These are phyloP conservation scores for Tetramorium alpestre DNA, from an alignment of 1,140 invertebrate species.

Conservation along the genomic window DNA sequence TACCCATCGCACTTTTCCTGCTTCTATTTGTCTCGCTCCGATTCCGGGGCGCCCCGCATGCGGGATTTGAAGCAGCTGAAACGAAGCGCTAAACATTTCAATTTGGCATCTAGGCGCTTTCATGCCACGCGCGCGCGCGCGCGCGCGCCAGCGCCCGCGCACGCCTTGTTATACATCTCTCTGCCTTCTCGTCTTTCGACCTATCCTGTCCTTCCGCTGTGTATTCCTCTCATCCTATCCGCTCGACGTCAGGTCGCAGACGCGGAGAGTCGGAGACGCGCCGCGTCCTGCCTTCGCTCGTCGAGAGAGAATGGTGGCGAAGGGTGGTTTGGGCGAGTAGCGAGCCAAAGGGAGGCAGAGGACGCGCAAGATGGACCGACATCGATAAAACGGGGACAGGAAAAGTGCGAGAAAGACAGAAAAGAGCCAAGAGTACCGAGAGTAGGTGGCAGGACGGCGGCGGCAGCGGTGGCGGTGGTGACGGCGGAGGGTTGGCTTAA, in stretches of 20 bases:
- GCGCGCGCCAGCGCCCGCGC: not conserved
- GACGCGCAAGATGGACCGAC: constrained; percentile 31
- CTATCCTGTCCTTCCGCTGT: constrained; percentile 14
- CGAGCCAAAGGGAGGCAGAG: constrained; percentile 14
- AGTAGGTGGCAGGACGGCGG: constrained; percentile 25
- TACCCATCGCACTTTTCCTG: constrained; percentile 43
- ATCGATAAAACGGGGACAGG: constrained; percentile 41
- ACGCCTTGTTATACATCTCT: constrained; percentile 38
- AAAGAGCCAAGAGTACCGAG: constrained; percentile 64
- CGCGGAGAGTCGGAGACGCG: constrained; percentile 33
- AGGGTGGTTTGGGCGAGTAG: constrained; percentile 13
- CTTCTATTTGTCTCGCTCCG: constrained; percentile 47
- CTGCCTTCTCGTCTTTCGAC: constrained; percentile 13
- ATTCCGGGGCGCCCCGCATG: constrained; percentile 55
- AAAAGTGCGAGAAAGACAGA: constrained; percentile 54
- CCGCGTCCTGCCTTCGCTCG: constrained; percentile 30
- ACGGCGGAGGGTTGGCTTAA: constrained; percentile 76
- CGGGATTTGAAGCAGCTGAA: constrained; percentile 77
- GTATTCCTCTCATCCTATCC: constrained; percentile 37
- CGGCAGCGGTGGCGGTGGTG: not conserved
- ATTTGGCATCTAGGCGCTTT: constrained; percentile 78
- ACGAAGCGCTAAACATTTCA: constrained; percentile 84
- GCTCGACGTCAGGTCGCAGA: constrained; percentile 2
- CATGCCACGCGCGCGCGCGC: constrained; percentile 6
- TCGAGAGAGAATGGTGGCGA: constrained; percentile 48